Evolutionary conservation across 1,140 invertebrate genomes (phyloP), one percentile per base, ranked within the genome.

Genomic region (fruit fly (Drosophila melanogaster)): DNA sequence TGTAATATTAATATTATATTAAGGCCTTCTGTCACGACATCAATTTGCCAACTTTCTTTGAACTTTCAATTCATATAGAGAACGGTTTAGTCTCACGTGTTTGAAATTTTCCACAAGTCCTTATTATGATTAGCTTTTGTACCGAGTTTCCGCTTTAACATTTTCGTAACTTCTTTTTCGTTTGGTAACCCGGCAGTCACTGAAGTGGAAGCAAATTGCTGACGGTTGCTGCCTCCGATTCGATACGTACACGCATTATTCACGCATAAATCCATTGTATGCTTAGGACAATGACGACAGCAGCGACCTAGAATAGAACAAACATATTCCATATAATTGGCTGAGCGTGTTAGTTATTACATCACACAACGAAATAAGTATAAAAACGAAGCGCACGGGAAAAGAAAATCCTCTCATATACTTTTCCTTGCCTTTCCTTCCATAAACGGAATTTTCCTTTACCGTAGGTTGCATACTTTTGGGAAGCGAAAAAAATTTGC

Each of bases 381-480:
- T 49, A 33, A 40, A 40, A 24, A 4, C 24, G 43, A 30, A 12
- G 35, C 22, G 17, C 51, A 55, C 44, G 70, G 41, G 19, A 70
- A 33, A 33, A 19, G 50, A 26, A 26, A 49, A 19, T 10, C 47
- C n/a, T 64, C 17, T 26, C 22, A 47, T n/a, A 24, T 19, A 30
- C 30, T 0, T 30, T 26, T 26, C 3, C 19, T 22, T 22, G 19
- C 1, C 26, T 26, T 30, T 10, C 6, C 30, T 8, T 8, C 35
- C 12, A 12, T 2, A 37, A 5, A 38, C 4, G 37, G 15, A 19
- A 11, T 46, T 54, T 22, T 26, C 19, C 2, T 12, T 15, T 40
- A 10, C n/a, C n/a, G 11, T 30, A 33, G 53, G 73, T 40, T 81
- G 81, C 65, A 86, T 81, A 87, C 81, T 81, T 72, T 81, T 17